Percentiles rank a stretch among this genome's conserved stretches.
Conservation (phyloP, 23 tunicate species). For the Oikopleura albicans region DNA sequence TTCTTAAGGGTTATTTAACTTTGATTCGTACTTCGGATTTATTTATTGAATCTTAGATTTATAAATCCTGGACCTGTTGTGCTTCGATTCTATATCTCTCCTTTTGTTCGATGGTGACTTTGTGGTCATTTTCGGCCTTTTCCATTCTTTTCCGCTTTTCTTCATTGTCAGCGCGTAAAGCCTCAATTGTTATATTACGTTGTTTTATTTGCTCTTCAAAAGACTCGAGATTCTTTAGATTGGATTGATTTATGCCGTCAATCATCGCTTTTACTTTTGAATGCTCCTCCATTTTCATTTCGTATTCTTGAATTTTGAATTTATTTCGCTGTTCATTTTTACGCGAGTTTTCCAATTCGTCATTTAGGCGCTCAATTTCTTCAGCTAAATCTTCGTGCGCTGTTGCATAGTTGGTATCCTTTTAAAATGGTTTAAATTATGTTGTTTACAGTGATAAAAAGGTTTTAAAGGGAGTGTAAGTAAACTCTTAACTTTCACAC, state of each 20-base stretch:
- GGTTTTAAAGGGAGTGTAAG: too few species aligned
- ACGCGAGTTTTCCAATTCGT: neutral
- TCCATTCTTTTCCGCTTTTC: neutral
- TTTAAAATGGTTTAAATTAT: too few species aligned
- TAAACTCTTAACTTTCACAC: too few species aligned
- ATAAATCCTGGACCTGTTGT: neutral
- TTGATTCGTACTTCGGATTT: too few species aligned
- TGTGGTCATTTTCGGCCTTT: neutral
- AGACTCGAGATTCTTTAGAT: neutral
- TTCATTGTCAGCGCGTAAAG: neutral
- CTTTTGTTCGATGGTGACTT: neutral
- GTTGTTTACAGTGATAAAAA: too few species aligned
- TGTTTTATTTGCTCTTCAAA: neutral
- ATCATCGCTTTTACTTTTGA: neutral
- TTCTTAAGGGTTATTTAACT: too few species aligned
- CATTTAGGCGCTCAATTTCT: neutral
- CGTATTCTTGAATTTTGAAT: neutral
- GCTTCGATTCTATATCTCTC: neutral
- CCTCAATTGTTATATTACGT: neutral
- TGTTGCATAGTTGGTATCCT: too few species aligned
- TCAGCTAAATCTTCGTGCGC: neutral
- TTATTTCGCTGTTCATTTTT: neutral
- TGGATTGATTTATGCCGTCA: neutral
- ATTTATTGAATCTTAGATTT: too few species aligned
- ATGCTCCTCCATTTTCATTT: neutral